Evolutionary conservation across 2,113 vertebrate genomes (phyloP), one percentile per base, ranked within the genome.

Genomic region (Isurus oxyrinchus): DNA sequence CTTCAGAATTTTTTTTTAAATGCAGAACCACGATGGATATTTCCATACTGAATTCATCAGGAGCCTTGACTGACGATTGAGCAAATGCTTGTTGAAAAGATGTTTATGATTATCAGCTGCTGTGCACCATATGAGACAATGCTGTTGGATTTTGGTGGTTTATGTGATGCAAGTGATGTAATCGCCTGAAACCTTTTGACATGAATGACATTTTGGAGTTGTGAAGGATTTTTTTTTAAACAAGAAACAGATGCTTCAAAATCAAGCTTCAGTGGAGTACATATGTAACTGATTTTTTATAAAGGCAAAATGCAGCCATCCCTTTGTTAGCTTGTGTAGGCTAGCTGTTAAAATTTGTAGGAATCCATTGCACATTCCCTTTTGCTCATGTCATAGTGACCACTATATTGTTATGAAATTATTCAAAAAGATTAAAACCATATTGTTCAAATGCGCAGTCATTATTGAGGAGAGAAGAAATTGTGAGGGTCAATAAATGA

Each of bases 21-120:
- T 8, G 7, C 14, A 10, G 90, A 63, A 35, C 59, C 59, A 63
- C 90, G 2, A n/a, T 31, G 25, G 19, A 95, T 53, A 53, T 69
- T 76, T 72, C 44, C 94, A 72, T 35, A 55, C 67, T 76, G 94
- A 95, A 76, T 76, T 95, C 67, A 95, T 95, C 66, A 95, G 66
- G 49, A 95, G 14, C 6, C 67, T 53, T 95, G 66, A 72, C 44
- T 95, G 66, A 95, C 53, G 44, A 72, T 49, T 55, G 94, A 55
- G 67, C 66, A 95, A 95, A 95, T 95, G 27, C 66, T 72, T 95
- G 66, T 95, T 72, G 66, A 95, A 94, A 94, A 95, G 94, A 95
- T 72, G 94, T 95, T 95, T 95, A 95, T 95, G 94, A 95, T 95
- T 69, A 72, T 95, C 67, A 76, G 94, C 67, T 95, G 66, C 94